A percentile compares a stretch with the other conserved stretches of the same genome.
Evolutionary conservation across 1,140 invertebrate species (phyloP).

Genomic region (Rhyzopertha dominica): DNA sequence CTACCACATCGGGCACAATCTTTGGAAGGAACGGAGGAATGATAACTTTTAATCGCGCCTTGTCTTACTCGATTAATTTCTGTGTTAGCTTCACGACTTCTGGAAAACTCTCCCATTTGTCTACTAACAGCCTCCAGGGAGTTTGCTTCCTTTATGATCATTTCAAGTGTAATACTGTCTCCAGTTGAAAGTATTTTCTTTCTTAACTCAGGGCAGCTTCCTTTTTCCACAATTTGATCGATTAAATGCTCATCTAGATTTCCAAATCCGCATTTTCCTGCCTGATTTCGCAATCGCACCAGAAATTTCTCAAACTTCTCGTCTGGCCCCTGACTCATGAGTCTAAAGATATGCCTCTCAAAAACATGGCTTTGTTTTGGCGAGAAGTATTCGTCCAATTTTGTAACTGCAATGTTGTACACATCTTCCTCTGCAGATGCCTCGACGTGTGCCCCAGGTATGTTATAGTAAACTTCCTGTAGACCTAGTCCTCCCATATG

Average conservation of each 20-base stretch:
- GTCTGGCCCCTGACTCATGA: conserved; percentile 18
- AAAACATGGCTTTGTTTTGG: conserved; percentile 24
- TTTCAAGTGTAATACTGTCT: conserved; percentile 8
- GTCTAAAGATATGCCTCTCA: conserved; percentile 22
- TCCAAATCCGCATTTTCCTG: conserved; percentile 19
- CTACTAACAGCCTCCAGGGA: conserved; percentile 3
- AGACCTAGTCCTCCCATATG: conserved; percentile 30
- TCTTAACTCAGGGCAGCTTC: conserved; percentile 8
- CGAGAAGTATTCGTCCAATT: conserved; percentile 21
- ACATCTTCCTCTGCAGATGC: conserved; percentile 7
- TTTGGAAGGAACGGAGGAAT: too few species aligned
- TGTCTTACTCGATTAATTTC: too few species aligned
- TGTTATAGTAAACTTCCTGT: conserved; percentile 20
- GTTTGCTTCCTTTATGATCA: conserved; percentile 11
- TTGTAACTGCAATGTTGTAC: conserved; percentile 16
- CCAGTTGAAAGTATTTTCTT: conserved; percentile 15
- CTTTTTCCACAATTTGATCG: conserved; percentile 15
- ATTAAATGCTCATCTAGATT: conserved; percentile 14
- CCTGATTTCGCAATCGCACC: conserved; percentile 20
- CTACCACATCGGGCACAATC: too few species aligned
- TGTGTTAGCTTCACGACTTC: too few species aligned
- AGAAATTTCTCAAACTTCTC: conserved; percentile 28
- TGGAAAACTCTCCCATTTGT: too few species aligned
- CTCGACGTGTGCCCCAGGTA: conserved; percentile 18
- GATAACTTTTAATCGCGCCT: too few species aligned